Evolutionary conservation across 2,888 invertebrate species (phyloP).

Genomic region (Sphecodes monilicornis): DNA sequence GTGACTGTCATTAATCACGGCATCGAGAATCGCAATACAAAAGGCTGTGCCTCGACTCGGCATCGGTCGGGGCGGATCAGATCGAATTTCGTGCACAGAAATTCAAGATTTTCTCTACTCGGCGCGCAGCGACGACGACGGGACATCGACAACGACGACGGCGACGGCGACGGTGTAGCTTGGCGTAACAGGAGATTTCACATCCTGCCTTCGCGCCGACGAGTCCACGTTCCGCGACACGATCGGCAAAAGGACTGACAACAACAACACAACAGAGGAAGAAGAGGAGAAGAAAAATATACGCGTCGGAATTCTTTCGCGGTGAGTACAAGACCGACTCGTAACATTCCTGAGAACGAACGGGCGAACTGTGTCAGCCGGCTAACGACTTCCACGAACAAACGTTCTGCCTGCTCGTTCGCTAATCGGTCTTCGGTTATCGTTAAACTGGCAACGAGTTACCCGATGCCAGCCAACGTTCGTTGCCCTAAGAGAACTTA

Average conservation of each 20-base stretch:
- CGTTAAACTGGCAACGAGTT: neutral
- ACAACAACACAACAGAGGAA: neutral
- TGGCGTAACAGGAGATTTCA: slow-evolving; percentile 75
- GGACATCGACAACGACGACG: too few relatives aligned
- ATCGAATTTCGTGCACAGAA: slow-evolving; percentile 70
- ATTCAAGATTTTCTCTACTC: slow-evolving; percentile 73
- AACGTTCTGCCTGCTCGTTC: neutral
- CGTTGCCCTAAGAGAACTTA: neutral
- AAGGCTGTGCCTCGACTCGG: slow-evolving; percentile 19
- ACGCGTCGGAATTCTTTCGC: slow-evolving; percentile 23
- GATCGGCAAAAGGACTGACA: slow-evolving; percentile 22
- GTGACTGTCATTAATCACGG: slow-evolving; percentile 44
- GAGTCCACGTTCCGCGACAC: slow-evolving; percentile 43
- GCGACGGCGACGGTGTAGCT: neutral
- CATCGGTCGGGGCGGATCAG: slow-evolving; percentile 39
- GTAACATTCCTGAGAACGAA: slow-evolving; percentile 13
- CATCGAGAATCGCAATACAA: slow-evolving; percentile 29
- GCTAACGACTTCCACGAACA: slow-evolving; percentile 18
- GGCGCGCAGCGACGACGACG: neutral
- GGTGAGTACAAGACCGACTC: slow-evolving; percentile 1
- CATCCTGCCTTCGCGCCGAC: slow-evolving; percentile 74
- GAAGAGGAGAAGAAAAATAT: neutral
- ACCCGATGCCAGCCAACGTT: neutral
- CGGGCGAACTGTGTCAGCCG: neutral
- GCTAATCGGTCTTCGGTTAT: slow-evolving; percentile 16